These are phyloP conservation scores for Hylaea fasciaria DNA, from an alignment of 2,888 invertebrate genomes.

Conservation along the genomic window DNA sequence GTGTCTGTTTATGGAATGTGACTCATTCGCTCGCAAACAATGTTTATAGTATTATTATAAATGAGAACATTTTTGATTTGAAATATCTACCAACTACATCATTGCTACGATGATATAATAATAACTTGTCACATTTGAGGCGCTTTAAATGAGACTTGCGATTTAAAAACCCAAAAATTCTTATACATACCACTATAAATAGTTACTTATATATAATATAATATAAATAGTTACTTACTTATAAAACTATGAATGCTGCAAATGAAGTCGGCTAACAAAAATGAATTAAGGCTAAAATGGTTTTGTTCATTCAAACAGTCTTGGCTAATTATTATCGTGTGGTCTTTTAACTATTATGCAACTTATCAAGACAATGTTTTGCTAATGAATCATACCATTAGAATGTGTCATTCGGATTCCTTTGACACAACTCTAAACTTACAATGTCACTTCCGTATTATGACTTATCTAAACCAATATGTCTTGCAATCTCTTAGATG, in stretches of 20 bases:
- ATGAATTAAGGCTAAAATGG: too few species aligned
- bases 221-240: too few species aligned
- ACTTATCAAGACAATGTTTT: slow-evolving; percentile 27
- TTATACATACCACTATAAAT: too few species aligned
- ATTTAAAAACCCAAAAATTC: too few species aligned
- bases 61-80: neutral
- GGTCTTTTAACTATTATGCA: slow-evolving; percentile 7
- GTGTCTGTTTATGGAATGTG: slow-evolving; percentile 25
- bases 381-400: slow-evolving; percentile 29
- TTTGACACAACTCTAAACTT: neutral
- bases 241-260: too few species aligned
- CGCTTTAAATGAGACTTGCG: too few species aligned
- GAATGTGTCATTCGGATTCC: slow-evolving; percentile 17
- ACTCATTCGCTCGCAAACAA: slow-evolving; percentile 7
- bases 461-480: neutral
- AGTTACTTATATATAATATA: too few species aligned
- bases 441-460: too few species aligned
- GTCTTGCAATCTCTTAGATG: neutral
- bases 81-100: neutral
- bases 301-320: too few species aligned
- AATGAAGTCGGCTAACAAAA: too few species aligned
- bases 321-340: neutral
- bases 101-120: too few species aligned
- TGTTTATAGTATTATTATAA: slow-evolving; percentile 10
- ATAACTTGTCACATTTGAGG: too few species aligned